phyloP scores from a whole-genome alignment of 1,140 invertebrate species.

The Solenopsis invicta region DNA sequence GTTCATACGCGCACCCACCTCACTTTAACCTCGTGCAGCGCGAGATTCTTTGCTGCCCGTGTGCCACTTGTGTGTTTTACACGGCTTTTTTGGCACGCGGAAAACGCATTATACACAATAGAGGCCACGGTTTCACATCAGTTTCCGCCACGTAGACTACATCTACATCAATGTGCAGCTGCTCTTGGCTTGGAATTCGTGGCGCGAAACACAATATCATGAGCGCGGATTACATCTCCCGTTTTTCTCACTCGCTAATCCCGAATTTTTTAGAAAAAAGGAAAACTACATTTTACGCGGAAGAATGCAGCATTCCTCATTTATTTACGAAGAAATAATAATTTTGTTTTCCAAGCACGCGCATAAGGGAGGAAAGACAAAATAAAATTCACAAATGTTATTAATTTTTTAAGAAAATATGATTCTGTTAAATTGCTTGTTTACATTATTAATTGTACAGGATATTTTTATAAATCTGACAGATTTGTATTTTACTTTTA shows the following conservation, averaged over 20 bases:
- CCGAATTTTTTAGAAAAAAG: background rate
- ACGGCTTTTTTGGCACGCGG: constrained; percentile 4
- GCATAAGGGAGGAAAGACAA: background rate
- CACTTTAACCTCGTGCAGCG: background rate
- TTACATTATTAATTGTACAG: background rate
- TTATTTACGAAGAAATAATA: background rate
- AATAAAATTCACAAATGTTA: background rate
- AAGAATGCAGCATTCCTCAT: background rate
- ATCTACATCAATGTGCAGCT: constrained; percentile 2
- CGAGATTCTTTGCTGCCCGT: background rate
- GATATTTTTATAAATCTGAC: background rate
- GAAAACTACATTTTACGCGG: background rate
- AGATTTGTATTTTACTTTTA: background rate
- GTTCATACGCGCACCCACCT: background rate
- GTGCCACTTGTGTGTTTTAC: constrained; percentile 8
- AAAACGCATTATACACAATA: constrained; percentile 1
- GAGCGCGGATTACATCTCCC: constrained; percentile 21
- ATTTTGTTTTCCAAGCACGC: background rate
- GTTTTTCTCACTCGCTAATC: background rate
- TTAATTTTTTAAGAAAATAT: background rate
- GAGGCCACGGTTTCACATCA: constrained; percentile 8
- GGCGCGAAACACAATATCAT: constrained; percentile 27
- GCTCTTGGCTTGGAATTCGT: constrained; percentile 14
- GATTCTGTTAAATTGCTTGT: background rate
- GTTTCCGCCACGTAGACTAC: background rate